Base-by-base conservation (phyloP, 2,888 invertebrate genomes). In the Eupeodes latifasciatus region DNA sequence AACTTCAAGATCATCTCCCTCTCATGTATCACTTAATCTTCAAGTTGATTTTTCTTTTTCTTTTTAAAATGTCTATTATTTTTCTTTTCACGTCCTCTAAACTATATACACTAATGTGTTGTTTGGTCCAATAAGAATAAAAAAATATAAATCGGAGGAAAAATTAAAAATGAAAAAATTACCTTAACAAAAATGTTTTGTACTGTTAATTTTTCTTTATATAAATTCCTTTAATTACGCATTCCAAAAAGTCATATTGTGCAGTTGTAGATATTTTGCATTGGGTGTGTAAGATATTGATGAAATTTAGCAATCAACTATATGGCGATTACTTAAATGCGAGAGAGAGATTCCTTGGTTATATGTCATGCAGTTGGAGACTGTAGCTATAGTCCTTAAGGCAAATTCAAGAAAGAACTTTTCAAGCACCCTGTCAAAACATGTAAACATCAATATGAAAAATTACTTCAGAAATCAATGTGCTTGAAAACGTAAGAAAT, bases 391-490 rank as follows among this genome's bases (percentile, higher is more conserved):
- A 66, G 66, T 27, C 27, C 49, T 27, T 47, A 1, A 34, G 40
- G 44, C 14, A 64, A 61, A 62, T 81, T 78, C 77, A 67, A 44
- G 81, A 85, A 81, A 77, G 81, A 71, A 85, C 81, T 84, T 85
- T 85, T 85, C 85, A 85, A 85, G 86, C 90, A 92, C 90, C 91
- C 91, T 93, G 93, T 93, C 93, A 93, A 93, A 93, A 93, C 92
- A 93, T 90, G 91, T 93, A 93, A 93, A 93, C 93, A 93, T 87
- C 83, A 83, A 51, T 59, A 49, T 71, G 72, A 66, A 74, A 49
- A 71, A 67, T 62, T 40, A 1, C 36, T 44, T 34, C 67, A 74
- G 62, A 57, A 66, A 57, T 66, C 66, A 55, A 27, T 59, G 49
- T 44, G 71, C 59, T 66, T 53, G 49, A 51, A 80, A 61, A 27